These are phyloP conservation scores for Cybosia mesomella DNA, from an alignment of 2,888 invertebrate species.

Conservation along the genomic window DNA sequence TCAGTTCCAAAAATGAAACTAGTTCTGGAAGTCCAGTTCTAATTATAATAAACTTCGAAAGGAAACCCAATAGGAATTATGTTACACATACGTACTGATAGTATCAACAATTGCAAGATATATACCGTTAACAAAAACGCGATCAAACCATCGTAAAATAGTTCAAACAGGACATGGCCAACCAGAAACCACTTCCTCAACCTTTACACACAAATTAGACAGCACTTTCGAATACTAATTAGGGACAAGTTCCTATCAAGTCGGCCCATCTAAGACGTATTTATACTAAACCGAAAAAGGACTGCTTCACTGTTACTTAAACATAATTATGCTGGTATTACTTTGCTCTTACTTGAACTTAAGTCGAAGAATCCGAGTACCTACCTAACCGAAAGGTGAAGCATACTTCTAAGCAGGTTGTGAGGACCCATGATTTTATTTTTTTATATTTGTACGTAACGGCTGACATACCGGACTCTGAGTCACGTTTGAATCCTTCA, in stretches of 20 bases:
- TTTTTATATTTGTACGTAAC: conserved; percentile 51
- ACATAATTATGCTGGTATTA: background rate
- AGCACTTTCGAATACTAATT: conserved; percentile 77
- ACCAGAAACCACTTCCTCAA: conserved; percentile 77
- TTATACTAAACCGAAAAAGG: conserved; percentile 9
- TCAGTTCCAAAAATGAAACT: background rate
- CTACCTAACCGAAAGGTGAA: conserved; percentile 21
- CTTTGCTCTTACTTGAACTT: background rate
- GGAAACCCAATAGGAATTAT: background rate
- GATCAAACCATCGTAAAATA: conserved; percentile 51
- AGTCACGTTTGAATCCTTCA: conserved; percentile 76
- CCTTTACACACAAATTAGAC: conserved; percentile 78
- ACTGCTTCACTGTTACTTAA: background rate
- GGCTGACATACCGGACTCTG: conserved; percentile 61
- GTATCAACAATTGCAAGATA: background rate
- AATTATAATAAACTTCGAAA: background rate
- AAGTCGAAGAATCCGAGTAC: background rate
- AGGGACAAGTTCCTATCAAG: conserved; percentile 39
- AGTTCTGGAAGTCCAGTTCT: background rate
- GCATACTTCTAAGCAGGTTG: conserved; percentile 43
- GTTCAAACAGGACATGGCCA: conserved; percentile 68
- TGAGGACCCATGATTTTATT: conserved; percentile 36
- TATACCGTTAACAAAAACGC: conserved; percentile 30
- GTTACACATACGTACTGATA: background rate
- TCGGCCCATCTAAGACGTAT: conserved; percentile 22